Conservation (phyloP, 2,797 vertebrate species). For the Pipistrellus kuhlii region DNA sequence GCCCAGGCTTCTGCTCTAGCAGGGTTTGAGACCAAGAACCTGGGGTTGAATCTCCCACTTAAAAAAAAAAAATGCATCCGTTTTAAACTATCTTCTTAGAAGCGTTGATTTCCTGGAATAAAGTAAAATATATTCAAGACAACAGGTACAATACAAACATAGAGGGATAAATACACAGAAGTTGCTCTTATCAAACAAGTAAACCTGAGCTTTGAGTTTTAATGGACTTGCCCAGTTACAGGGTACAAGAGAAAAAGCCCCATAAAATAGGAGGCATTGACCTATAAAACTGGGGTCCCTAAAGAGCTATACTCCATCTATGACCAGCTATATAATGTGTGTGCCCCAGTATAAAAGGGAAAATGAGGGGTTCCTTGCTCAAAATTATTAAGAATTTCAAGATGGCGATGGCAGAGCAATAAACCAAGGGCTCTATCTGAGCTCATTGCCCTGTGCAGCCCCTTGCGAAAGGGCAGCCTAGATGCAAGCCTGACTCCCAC, state of each 20-base stretch:
- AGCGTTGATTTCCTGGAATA: not conserved
- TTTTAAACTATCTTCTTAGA: not conserved
- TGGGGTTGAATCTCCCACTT: not conserved
- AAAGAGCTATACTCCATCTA: not conserved
- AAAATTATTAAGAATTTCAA: not conserved
- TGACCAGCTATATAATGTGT: not conserved
- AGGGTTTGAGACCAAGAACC: not conserved
- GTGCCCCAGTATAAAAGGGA: not conserved
- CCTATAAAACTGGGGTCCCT: not conserved
- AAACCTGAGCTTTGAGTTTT: not conserved
- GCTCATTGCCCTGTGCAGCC: not conserved
- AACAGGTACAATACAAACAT: not conserved
- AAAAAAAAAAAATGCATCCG: not conserved
- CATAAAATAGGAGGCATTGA: not conserved
- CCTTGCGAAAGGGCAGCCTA: not conserved
- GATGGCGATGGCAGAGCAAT: not conserved
- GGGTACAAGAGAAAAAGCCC: not conserved
- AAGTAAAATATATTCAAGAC: not conserved
- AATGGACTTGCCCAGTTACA: not conserved
- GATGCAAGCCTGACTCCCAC: not conserved
- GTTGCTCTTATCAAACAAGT: not conserved
- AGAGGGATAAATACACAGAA: not conserved
- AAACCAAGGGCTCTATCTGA: not conserved
- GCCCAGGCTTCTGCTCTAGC: not conserved
- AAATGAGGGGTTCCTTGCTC: not conserved